Evolutionary conservation across 2,113 vertebrate species (phyloP).

Genomic region (Thymallus thymallus): DNA sequence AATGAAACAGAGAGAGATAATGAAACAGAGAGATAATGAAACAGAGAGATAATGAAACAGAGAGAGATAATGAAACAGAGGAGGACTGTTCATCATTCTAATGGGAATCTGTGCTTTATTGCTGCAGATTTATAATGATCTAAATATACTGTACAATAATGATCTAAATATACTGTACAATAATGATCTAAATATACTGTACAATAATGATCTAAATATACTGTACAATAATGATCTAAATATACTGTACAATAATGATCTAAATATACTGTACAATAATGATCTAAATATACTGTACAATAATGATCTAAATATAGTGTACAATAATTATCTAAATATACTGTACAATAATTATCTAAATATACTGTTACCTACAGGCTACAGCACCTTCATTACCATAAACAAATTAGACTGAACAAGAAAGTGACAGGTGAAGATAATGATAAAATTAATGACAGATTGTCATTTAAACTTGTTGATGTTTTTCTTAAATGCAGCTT

Average conservation of each 20-base stretch:
- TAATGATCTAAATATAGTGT: conserved; percentile 51
- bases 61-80: conserved; percentile 11
- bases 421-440: no score
- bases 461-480: not conserved
- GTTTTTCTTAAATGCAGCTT: not conserved
- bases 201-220: conserved; percentile 50
- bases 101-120: conserved; percentile 17
- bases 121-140: conserved; percentile 46
- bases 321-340: conserved; percentile 51
- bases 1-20: not conserved
- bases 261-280: conserved; percentile 52
- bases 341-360: conserved; percentile 54
- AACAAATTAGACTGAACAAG: no score
- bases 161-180: conserved; percentile 40
- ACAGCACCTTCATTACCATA: no score
- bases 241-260: conserved; percentile 52
- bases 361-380: not conserved
- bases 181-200: conserved; percentile 51
- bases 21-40: not conserved
- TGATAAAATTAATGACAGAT: no score
- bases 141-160: conserved; percentile 52
- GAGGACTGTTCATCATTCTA: conserved; percentile 24
- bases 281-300: conserved; percentile 40
- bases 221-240: conserved; percentile 54
- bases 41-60: not conserved